Evolutionary conservation across 1,140 invertebrate genomes (phyloP).

Genomic region (Cylas formicarius): DNA sequence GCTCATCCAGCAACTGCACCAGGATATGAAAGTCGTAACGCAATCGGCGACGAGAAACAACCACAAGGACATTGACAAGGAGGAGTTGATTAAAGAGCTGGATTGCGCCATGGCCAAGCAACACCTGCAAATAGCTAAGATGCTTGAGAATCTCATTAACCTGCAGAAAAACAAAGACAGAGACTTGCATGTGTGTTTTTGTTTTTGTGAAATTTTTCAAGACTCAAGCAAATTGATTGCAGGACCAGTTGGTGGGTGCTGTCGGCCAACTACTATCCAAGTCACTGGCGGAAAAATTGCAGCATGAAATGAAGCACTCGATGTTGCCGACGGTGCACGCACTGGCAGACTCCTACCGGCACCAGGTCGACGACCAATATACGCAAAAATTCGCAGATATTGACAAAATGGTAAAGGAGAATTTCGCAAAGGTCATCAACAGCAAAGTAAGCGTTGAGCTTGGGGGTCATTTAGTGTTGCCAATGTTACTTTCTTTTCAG

Average conservation of each 20-base stretch:
- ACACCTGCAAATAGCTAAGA: conserved; percentile 43
- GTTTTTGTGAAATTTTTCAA: neutral
- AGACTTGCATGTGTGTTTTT: conserved; percentile 43
- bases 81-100: conserved; percentile 34
- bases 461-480: neutral
- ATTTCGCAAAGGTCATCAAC: conserved; percentile 66
- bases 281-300: conserved; percentile 43
- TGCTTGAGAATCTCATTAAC: conserved; percentile 36
- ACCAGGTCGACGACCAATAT: conserved; percentile 62
- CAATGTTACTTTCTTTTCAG: conserved; percentile 46
- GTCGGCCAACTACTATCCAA: conserved; percentile 38
- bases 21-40: conserved; percentile 36
- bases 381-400: conserved; percentile 60
- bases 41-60: conserved; percentile 32
- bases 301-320: conserved; percentile 44
- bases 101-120: conserved; percentile 38
- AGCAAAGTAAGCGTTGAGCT: conserved; percentile 55
- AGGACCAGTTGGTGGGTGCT: conserved; percentile 10
- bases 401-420: conserved; percentile 69
- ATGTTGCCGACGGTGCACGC: conserved; percentile 49
- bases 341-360: conserved; percentile 58
- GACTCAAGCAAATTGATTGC: no score
- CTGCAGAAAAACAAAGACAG: conserved; percentile 39
- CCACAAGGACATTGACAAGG: conserved; percentile 11
- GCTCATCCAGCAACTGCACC: conserved; percentile 41